Conservation (phyloP, 2,113 vertebrate species). For the Lates calcarifer region DNA sequence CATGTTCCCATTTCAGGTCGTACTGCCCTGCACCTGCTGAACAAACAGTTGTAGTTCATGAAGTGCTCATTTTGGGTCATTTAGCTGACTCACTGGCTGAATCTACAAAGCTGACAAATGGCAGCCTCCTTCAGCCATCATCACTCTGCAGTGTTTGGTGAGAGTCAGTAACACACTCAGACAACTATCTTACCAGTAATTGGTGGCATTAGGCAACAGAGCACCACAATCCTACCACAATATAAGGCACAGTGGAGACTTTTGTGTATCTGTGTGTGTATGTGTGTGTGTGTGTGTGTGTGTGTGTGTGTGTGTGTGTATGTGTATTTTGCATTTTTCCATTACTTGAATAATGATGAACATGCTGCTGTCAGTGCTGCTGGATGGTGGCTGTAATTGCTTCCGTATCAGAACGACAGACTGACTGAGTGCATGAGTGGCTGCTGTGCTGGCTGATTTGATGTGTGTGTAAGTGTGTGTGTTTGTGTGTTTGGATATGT, state of each 20-base stretch:
- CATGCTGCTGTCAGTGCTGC: background rate
- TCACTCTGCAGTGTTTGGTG: too few species aligned
- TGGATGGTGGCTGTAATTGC: conserved; percentile 1
- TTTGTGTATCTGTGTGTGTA: background rate
- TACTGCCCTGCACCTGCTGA: too few species aligned
- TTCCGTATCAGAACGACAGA: background rate
- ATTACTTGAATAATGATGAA: background rate
- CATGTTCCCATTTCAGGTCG: too few species aligned
- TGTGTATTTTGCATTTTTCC: background rate
- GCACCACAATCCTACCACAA: background rate
- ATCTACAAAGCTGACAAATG: too few species aligned
- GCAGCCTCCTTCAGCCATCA: too few species aligned
- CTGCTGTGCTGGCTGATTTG: background rate
- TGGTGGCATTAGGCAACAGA: background rate
- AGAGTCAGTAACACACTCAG: too few species aligned
- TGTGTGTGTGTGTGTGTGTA: background rate
- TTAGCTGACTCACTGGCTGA: too few species aligned
- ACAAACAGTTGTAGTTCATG: too few species aligned
- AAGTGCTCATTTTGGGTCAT: too few species aligned
- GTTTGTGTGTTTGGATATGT: background rate
- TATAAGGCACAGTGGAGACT: background rate
- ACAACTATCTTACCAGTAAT: background rate
- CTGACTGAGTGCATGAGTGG: background rate
- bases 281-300: background rate
- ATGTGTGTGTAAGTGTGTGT: background rate